Evolutionary conservation across 2,888 invertebrate genomes (phyloP), one percentile per base, ranked within the genome.

Genomic region (Monoplex corrugatus): DNA sequence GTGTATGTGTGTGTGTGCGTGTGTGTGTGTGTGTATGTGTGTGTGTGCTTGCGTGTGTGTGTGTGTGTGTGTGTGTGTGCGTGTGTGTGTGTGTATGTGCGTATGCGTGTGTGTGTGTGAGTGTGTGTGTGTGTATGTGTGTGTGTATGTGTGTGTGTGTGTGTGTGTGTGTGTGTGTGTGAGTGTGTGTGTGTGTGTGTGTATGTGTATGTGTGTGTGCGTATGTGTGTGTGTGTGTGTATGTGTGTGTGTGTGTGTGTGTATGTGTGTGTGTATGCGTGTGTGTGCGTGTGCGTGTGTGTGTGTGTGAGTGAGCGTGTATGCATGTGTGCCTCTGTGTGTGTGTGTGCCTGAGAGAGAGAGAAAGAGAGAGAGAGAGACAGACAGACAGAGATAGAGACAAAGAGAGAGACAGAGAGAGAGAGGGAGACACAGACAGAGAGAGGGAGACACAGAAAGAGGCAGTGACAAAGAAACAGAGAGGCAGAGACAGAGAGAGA

Each of bases 61-160:
- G 57, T 5, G 16, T 8, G 50, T 8, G 8, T 68, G 28, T 13
- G 8, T 72, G 32, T 57, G 57, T 57, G 57, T 57, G 72, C 32
- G 32, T 16, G 19, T 10, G 10, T 23, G 57, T 23, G 57, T 57
- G 28, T 2, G n/a, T n/a, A n/a, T n/a, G 19, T 5, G 57, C 16
- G 10, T 23, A 28, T 57, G 10, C 19, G 57, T 16, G 57, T 23
- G 28, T 23, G 19, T 57, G 57, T 23, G 19, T 23, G 57, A 16
- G 2, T 16, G 16, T n/a, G 28, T 6, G 32, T 72, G 72, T 72
- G n/a, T 72, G 72, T 72, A 13, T 72, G 3, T 72, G 32, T 57
- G 57, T 57, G 57, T 72, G n/a, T 72, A 32, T n/a, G 72, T 72
- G 28, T 72, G 72, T 72, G n/a, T 72, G 72, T 23, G 28, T 72